Evolutionary conservation across 2,888 invertebrate genomes (phyloP).

Genomic region (Dynastes hyllus): DNA sequence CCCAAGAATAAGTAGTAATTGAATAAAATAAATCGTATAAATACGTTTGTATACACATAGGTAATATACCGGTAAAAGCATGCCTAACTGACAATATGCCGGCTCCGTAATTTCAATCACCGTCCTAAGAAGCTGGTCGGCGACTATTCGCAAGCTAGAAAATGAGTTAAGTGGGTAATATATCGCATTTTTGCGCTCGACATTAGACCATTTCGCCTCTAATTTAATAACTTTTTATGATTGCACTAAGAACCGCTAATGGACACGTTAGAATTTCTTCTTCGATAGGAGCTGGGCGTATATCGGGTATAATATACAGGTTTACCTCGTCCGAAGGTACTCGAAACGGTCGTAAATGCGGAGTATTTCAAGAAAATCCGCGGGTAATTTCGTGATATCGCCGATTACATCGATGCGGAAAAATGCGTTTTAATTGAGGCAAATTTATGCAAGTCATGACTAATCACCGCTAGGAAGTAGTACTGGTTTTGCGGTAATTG

Average conservation of each 20-base stretch:
- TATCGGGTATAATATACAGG: background rate
- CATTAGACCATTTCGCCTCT: conserved; percentile 21
- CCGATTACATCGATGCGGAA: background rate
- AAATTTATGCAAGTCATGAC: conserved; percentile 17
- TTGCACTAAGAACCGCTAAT: conserved; percentile 13
- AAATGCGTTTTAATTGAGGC: conserved; percentile 13
- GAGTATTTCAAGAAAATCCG: conserved; percentile 11
- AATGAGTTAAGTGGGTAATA: conserved; percentile 18
- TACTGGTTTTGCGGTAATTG: conserved; percentile 9
- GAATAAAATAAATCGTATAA: background rate
- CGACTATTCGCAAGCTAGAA: background rate
- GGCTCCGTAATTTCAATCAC: background rate
- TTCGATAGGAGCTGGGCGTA: background rate
- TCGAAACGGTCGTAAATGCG: background rate
- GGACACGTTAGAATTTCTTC: conserved; percentile 26
- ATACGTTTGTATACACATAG: background rate
- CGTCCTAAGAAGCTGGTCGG: background rate
- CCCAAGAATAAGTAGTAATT: background rate
- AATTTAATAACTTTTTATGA: conserved; percentile 35
- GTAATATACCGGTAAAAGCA: conserved; percentile 6
- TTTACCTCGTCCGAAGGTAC: conserved; percentile 4
- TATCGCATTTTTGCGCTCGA: conserved; percentile 34
- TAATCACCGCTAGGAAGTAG: background rate
- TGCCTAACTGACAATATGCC: background rate
- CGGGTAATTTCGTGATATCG: conserved; percentile 1